phyloP scores from a whole-genome alignment of 2,797 vertebrate species.

The Phrynocephalus forsythii region DNA sequence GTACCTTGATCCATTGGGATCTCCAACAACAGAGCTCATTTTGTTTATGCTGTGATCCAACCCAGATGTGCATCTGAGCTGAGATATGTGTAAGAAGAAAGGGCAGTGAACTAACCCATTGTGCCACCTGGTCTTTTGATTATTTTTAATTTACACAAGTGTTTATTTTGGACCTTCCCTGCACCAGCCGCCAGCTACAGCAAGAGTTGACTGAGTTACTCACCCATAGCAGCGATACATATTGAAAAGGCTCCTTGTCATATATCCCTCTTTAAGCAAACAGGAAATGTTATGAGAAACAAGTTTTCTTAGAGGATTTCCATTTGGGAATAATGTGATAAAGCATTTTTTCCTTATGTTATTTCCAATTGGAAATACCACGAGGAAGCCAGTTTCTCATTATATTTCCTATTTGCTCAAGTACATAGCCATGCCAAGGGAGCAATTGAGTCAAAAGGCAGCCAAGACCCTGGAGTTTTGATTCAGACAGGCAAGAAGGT shows the following conservation, averaged over 20 bases:
- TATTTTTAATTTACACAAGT: conserved; percentile 3
- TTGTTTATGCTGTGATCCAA: conserved; percentile 20
- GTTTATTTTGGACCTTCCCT: conserved; percentile 7
- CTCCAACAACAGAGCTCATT: conserved; percentile 18
- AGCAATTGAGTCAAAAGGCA: conserved; percentile 68
- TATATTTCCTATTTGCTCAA: conserved; percentile 71
- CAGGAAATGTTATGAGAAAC: conserved; percentile 43
- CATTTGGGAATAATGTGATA: conserved; percentile 68
- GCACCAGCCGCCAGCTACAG: neutral
- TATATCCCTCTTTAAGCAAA: conserved; percentile 47
- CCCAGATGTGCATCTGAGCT: neutral
- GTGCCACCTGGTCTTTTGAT: neutral
- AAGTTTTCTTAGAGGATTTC: conserved; percentile 63
- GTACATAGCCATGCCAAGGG: conserved; percentile 58
- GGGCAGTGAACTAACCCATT: neutral
- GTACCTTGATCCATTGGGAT: neutral
- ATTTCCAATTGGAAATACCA: conserved; percentile 73
- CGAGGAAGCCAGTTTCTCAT: conserved; percentile 68
- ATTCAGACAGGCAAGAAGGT: conserved; percentile 60
- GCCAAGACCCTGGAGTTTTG: conserved; percentile 59
- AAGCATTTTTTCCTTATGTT: conserved; percentile 63
- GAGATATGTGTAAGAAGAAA: conserved; percentile 24
- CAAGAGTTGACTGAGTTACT: conserved; percentile 1
- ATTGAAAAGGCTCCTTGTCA: conserved; percentile 23
- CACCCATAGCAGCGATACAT: neutral